Conservation (phyloP, 2,888 invertebrate genomes). For the Drosophila percnosoma region DNA sequence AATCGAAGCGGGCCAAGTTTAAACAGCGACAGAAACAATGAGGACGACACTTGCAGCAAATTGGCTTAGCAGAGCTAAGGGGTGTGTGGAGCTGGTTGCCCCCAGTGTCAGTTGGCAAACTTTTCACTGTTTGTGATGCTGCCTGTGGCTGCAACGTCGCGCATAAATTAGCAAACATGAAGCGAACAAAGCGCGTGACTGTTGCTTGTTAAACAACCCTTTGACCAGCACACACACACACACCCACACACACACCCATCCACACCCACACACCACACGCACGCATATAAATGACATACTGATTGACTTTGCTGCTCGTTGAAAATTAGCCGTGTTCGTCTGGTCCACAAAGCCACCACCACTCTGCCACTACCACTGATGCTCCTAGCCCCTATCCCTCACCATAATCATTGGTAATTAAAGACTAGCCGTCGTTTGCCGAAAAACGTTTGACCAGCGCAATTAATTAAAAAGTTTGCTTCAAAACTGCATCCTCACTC, state of each 20-base stretch:
- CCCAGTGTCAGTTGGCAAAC: conserved; percentile 55
- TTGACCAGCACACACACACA: conserved; percentile 13
- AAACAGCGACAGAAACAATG: conserved; percentile 53
- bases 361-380: background rate
- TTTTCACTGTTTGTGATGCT: conserved; percentile 52
- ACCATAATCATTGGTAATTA: conserved; percentile 54
- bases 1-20: conserved; percentile 57
- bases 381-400: background rate
- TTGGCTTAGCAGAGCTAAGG: background rate
- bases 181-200: conserved; percentile 58
- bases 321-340: conserved; percentile 68
- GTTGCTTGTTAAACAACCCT: conserved; percentile 30
- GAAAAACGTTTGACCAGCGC: conserved; percentile 55
- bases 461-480: conserved; percentile 76
- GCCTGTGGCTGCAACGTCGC: conserved; percentile 62
- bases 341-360: conserved; percentile 37
- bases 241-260: background rate
- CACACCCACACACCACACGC: background rate
- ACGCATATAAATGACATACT: conserved; percentile 65
- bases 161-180: conserved; percentile 79
- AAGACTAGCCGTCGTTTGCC: conserved; percentile 36
- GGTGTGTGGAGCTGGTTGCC: conserved; percentile 14
- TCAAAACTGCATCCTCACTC: conserved; percentile 36
- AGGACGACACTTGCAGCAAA: conserved; percentile 17
- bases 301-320: conserved; percentile 60